Percentiles rank a stretch among this genome's conserved stretches.
Evolutionary conservation across 1,140 invertebrate genomes (phyloP).

Genomic region (Capitella teleta): DNA sequence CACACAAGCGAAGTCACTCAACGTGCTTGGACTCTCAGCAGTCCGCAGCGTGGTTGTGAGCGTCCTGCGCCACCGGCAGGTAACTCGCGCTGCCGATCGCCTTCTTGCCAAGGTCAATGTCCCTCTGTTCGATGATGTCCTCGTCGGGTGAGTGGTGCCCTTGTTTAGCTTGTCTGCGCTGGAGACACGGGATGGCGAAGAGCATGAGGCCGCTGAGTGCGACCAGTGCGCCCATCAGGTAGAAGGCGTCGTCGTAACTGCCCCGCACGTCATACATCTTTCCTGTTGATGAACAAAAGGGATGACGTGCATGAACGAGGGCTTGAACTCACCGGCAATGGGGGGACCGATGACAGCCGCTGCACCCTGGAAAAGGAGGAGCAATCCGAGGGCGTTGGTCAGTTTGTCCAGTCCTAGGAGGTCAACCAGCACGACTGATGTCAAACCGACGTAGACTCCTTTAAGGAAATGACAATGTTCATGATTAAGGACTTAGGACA

Average conservation of each 20-base stretch:
- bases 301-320: no score
- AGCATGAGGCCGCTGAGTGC: conserved; percentile 76
- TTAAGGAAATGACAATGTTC: no score
- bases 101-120: no score
- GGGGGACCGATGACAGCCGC: conserved; percentile 72
- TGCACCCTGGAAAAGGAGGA: conserved; percentile 87
- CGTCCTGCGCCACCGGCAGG: no score
- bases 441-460: conserved; percentile 94
- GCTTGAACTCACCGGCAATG: conserved; percentile 48
- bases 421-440: conserved; percentile 95
- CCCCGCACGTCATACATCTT: conserved; percentile 61
- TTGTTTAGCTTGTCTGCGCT: no score
- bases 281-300: conserved; percentile 54
- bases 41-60: no score
- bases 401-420: conserved; percentile 86
- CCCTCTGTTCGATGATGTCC: no score
- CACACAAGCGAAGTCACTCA: no score
- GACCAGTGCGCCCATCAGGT: conserved; percentile 68
- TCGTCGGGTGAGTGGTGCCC: no score
- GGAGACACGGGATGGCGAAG: conserved; percentile 72
- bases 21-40: no score
- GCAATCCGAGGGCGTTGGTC: conserved; percentile 89
- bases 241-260: conserved; percentile 74
- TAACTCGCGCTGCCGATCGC: no score
- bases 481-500: no score